Conservation (phyloP, 2,888 invertebrate genomes). For the Nymphalis c-album region DNA sequence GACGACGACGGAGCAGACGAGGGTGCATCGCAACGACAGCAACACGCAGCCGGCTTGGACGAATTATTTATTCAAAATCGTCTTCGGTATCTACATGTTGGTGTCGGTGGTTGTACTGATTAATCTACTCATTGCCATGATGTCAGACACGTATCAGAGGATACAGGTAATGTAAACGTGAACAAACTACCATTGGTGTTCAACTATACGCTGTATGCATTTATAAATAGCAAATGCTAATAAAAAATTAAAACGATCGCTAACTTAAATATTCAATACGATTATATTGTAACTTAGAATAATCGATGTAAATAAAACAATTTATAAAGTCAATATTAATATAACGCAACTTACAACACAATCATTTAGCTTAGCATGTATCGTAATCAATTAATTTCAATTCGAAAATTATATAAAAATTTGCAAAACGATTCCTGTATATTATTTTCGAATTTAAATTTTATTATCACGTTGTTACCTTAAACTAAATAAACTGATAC, state of each 20-base stretch:
- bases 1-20: conserved; percentile 89
- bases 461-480: no score
- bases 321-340: neutral
- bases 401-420: no score
- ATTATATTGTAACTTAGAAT: neutral
- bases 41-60: conserved; percentile 90
- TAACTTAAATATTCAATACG: conserved; percentile 3
- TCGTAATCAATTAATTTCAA: neutral
- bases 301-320: neutral
- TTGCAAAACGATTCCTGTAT: no score
- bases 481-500: no score
- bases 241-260: conserved; percentile 13
- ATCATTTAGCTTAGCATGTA: neutral
- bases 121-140: conserved; percentile 99
- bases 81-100: conserved; percentile 97
- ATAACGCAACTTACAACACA: neutral
- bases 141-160: conserved; percentile 99
- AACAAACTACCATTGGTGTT: conserved; percentile 35
- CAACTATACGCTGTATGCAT: conserved; percentile 16
- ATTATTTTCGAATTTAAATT: no score
- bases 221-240: conserved; percentile 2
- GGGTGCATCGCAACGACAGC: conserved; percentile 83
- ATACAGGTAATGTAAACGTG: conserved; percentile 89
- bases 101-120: conserved; percentile 99
- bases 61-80: conserved; percentile 91